A percentile compares a stretch with the other conserved stretches of the same genome.
Evolutionary conservation across 2,113 vertebrate species (phyloP).

Genomic region (Phasianus colchicus): DNA sequence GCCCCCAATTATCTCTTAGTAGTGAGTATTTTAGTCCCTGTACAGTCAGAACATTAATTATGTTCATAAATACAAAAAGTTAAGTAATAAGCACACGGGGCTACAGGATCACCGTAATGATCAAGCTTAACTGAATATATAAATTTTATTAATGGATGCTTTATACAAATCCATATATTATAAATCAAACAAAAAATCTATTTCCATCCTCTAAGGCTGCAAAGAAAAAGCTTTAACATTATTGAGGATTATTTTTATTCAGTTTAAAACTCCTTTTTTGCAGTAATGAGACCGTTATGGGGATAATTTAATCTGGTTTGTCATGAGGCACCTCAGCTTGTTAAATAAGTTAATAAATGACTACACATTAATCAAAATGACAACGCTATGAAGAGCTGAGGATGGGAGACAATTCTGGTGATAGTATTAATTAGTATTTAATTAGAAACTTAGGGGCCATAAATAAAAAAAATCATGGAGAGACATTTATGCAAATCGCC

Average conservation of each 20-base stretch:
- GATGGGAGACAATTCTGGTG: constrained; percentile 78
- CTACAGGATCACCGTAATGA: constrained; percentile 73
- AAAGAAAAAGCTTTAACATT: constrained; percentile 75
- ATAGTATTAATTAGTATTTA: constrained; percentile 92
- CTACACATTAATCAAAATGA: constrained; percentile 87
- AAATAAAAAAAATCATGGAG: constrained; percentile 84
- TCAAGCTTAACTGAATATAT: constrained; percentile 83
- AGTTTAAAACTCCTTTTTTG: constrained; percentile 77
- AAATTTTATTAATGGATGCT: constrained; percentile 83
- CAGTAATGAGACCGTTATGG: constrained; percentile 79
- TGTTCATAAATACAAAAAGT: constrained; percentile 84
- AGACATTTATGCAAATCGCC: constrained; percentile 79
- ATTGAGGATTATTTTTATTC: constrained; percentile 79
- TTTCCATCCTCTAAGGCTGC: constrained; percentile 74
- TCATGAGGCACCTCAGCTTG: constrained; percentile 80
- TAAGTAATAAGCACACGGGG: constrained; percentile 81
- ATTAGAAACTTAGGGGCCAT: constrained; percentile 86
- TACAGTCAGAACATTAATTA: constrained; percentile 83
- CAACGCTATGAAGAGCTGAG: constrained; percentile 80
- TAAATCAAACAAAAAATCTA: constrained; percentile 80
- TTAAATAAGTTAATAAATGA: constrained; percentile 89
- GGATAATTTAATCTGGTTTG: constrained; percentile 86
- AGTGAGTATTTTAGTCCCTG: constrained; percentile 80
- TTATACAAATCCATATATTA: constrained; percentile 81
- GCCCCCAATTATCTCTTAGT: constrained; percentile 79